Base-by-base conservation (phyloP, 2,113 vertebrate genomes). In the Zosterops hypoxanthus region DNA sequence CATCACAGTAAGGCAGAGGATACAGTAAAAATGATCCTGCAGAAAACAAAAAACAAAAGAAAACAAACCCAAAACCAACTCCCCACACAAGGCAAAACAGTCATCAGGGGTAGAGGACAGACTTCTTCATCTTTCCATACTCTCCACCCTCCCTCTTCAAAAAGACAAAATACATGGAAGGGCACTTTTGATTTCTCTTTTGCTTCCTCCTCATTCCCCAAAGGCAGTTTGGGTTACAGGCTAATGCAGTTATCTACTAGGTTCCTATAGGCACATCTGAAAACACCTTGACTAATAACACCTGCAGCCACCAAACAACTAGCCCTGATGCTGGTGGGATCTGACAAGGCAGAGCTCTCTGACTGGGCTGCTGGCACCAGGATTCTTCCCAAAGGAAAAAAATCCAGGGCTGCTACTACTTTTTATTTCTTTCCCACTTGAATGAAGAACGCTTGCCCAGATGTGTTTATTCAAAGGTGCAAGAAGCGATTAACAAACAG, bases 321-420 rank as follows among this genome's bases (percentile, higher is more conserved):
- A 68, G 23, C 44, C 11, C 61, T 56, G 33, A 11, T 47, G 34
- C 39, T 20, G 34, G 44, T 16, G 24, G 75, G 64, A 87, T 25
- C 59, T 69, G 46, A 39, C 4, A 14, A 57, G 47, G 72, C 49
- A 14, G 5, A 79, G 16, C 6, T 13, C 71, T 53, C 36, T 71
- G 14, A 8, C 85, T 15, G 50, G n/a, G 47, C 66, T 71, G 34
- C 49, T 69, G 33, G 6, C 2, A 66, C 19, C 47, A 57, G 21
- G 47, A 33, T 33, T 41, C 13, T 12, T 23, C 53, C 39, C 34
- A 47, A 4, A 76, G 18, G 33, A 44, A 88, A 75, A 88, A 21
- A n/a, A 44, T 39, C 33, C 0, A 0, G 20, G 33, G 41, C n/a
- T 78, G 22, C 33, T 44, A 4, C 41, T 81, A 15, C 31, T 72